Evolutionary conservation across 2,797 vertebrate genomes (phyloP).

Genomic region (Bryconaethiops microstoma): DNA sequence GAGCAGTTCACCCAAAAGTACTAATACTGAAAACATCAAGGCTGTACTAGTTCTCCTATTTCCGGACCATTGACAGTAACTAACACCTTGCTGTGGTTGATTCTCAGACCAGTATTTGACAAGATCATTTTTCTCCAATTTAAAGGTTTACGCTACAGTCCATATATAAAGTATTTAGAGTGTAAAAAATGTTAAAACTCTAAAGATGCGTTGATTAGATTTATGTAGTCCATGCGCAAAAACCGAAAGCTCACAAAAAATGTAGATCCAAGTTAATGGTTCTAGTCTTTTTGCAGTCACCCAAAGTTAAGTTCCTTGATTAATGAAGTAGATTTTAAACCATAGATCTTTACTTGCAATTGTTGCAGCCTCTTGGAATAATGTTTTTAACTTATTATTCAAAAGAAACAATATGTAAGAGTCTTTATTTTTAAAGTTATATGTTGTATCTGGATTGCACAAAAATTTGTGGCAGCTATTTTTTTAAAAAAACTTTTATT

Average conservation of each 20-base stretch:
- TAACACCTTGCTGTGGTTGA: background rate
- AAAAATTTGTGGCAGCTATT: conserved; percentile 12
- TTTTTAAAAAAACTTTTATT: background rate
- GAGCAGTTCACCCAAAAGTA: conserved; percentile 32
- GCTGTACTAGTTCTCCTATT: background rate
- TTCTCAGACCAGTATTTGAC: no score
- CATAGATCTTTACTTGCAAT: background rate
- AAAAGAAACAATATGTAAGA: background rate
- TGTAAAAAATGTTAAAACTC: background rate
- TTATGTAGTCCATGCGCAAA: background rate
- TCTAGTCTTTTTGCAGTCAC: conserved; percentile 37
- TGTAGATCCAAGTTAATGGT: no score
- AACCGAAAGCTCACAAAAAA: no score
- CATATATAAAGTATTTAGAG: no score
- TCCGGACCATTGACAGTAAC: background rate
- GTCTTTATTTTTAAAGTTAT: background rate
- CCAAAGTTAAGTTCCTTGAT: conserved; percentile 18
- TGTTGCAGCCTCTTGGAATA: background rate
- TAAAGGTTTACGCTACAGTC: background rate
- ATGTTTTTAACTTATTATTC: background rate
- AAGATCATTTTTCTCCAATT: background rate
- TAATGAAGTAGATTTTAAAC: background rate
- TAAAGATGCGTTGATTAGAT: background rate
- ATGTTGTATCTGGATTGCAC: background rate
- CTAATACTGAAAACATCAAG: background rate